Evolutionary conservation across 1,140 invertebrate genomes (phyloP).

Genomic region (Diploscapter pachys): DNA sequence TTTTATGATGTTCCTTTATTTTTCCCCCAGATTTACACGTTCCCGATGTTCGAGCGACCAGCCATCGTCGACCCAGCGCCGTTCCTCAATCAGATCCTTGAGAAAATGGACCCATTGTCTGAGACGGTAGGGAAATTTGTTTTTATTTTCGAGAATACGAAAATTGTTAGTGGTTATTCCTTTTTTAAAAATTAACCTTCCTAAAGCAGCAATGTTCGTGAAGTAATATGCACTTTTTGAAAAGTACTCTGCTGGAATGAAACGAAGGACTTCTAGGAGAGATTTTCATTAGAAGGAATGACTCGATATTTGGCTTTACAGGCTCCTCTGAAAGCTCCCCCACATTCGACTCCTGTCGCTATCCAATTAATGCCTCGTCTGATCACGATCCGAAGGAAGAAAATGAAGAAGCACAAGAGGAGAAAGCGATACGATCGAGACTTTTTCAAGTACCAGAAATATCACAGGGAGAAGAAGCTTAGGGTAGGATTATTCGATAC

Average conservation of each 20-base stretch:
- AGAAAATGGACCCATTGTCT: constrained; percentile 28
- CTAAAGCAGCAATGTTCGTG: too few relatives aligned
- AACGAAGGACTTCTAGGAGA: too few relatives aligned
- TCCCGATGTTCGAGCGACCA: constrained; percentile 29
- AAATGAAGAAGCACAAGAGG: constrained; percentile 57
- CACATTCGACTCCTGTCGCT: constrained; percentile 18
- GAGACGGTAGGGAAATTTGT: constrained; percentile 11
- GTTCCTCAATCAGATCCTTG: constrained; percentile 12
- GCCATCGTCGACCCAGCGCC: constrained; percentile 22
- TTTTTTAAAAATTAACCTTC: not conserved
- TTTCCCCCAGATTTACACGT: constrained; percentile 28
- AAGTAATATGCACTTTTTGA: too few relatives aligned
- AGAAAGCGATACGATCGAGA: constrained; percentile 51
- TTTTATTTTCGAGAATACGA: not conserved
- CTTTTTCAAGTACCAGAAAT: constrained; percentile 52
- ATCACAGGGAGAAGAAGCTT: constrained; percentile 49
- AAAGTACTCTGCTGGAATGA: too few relatives aligned
- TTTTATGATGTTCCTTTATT: too few relatives aligned
- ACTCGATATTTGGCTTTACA: not conserved
- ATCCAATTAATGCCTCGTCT: constrained; percentile 39
- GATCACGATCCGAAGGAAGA: constrained; percentile 48
- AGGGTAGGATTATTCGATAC: constrained; percentile 31
- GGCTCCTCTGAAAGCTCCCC: constrained; percentile 11
- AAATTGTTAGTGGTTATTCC: not conserved
- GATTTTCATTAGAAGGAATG: too few relatives aligned